These are phyloP conservation scores for Agriopis aurantiaria DNA, from an alignment of 2,888 invertebrate genomes.

Conservation along the genomic window DNA sequence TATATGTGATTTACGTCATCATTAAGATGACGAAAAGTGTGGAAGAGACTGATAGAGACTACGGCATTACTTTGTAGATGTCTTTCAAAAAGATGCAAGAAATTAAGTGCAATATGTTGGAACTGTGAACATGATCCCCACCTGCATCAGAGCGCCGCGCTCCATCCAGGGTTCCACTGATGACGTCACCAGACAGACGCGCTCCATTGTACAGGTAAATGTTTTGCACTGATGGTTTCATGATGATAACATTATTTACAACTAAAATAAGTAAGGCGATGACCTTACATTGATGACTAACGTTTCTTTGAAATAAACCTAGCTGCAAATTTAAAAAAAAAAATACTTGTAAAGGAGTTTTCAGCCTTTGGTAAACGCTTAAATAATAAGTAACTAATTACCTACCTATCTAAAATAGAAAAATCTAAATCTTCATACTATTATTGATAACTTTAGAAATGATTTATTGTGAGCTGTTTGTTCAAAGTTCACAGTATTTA, in stretches of 20 bases:
- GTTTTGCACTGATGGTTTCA: constrained; percentile 1
- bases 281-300: neutral
- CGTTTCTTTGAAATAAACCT: neutral
- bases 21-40: neutral
- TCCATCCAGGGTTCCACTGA: constrained; percentile 92
- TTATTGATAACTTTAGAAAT: too few relatives aligned
- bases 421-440: too few relatives aligned
- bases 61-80: neutral
- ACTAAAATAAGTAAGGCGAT: too few relatives aligned
- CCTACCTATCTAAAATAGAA: too few relatives aligned
- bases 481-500: too few relatives aligned
- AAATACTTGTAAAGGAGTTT: too few relatives aligned
- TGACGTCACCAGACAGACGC: constrained; percentile 90
- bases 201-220: constrained; percentile 90
- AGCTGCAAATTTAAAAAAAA: neutral
- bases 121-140: constrained; percentile 86
- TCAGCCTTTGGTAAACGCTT: too few relatives aligned
- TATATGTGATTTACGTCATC: neutral
- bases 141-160: constrained; percentile 90
- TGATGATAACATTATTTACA: constrained; percentile 3
- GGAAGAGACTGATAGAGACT: neutral
- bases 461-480: too few relatives aligned
- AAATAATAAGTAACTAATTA: too few relatives aligned
- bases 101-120: constrained; percentile 34
- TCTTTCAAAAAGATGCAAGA: neutral